Percentiles rank a stretch among this genome's conserved stretches.
phyloP scores from a whole-genome alignment of 2,888 invertebrate genomes.

The Acrobasis consociella region DNA sequence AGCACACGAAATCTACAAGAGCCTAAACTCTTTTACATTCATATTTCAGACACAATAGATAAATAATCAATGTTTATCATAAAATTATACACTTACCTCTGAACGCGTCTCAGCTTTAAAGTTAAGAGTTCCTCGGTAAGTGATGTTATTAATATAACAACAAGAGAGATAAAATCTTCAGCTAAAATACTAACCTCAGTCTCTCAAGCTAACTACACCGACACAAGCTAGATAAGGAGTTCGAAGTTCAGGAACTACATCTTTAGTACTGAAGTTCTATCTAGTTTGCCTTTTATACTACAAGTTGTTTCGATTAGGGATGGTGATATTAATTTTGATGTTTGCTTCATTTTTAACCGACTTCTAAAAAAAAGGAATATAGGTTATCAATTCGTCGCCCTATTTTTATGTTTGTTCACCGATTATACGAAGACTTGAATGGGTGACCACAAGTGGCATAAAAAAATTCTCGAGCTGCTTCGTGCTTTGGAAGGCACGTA shows the following conservation, averaged over 20 bases:
- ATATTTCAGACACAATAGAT: too few species aligned
- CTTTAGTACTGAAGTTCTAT: slow-evolving; percentile 8
- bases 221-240: slow-evolving; percentile 1
- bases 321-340: slow-evolving; percentile 4
- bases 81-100: too few species aligned
- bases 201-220: background rate
- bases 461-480: too few species aligned
- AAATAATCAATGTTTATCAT: too few species aligned
- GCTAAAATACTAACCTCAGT: slow-evolving; percentile 8
- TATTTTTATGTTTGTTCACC: too few species aligned
- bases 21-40: background rate
- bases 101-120: too few species aligned
- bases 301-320: slow-evolving; percentile 6
- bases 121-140: background rate
- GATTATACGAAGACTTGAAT: too few species aligned
- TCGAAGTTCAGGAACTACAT: slow-evolving; percentile 12
- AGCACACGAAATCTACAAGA: background rate
- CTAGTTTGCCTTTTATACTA: slow-evolving; percentile 15
- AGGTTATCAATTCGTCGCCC: too few species aligned
- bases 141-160: background rate
- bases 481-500: too few species aligned
- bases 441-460: too few species aligned
- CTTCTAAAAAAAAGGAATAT: too few species aligned
- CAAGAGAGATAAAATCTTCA: slow-evolving; percentile 9
- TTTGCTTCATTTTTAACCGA: background rate